phyloP scores from a whole-genome alignment of 2,888 invertebrate species.

The Agrilus biguttatus region DNA sequence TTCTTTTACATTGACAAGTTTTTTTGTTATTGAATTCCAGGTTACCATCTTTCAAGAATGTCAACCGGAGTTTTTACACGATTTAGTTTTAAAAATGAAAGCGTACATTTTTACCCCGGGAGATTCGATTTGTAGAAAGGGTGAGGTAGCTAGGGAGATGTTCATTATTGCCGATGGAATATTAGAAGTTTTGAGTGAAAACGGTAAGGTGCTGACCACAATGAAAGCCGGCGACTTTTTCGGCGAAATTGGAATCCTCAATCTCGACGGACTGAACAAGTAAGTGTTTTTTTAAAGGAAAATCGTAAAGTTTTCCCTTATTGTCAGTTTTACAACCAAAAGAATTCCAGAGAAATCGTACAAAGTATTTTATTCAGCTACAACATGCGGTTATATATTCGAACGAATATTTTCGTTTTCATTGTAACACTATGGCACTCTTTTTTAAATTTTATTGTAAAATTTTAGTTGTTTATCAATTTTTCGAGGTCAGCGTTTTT shows the following conservation, averaged over 20 bases:
- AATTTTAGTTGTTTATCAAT: no score
- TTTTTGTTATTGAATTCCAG: constrained; percentile 28
- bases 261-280: constrained; percentile 92
- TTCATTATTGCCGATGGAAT: constrained; percentile 97
- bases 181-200: constrained; percentile 88
- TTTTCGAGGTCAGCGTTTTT: no score
- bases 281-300: constrained; percentile 29
- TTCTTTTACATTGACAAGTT: no score
- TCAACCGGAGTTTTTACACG: constrained; percentile 93
- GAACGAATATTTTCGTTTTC: no score
- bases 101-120: constrained; percentile 97
- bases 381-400: no score
- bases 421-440: no score
- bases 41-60: constrained; percentile 95
- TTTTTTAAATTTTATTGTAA: no score
- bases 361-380: background rate
- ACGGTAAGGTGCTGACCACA: constrained; percentile 80
- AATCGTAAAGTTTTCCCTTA: background rate
- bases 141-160: constrained; percentile 84
- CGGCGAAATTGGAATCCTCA: constrained; percentile 92
- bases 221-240: constrained; percentile 98
- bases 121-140: constrained; percentile 91
- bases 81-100: constrained; percentile 94
- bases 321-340: background rate
- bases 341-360: background rate